Conservation (phyloP, 1,140 invertebrate species). For the Tyrophagus putrescentiae region DNA sequence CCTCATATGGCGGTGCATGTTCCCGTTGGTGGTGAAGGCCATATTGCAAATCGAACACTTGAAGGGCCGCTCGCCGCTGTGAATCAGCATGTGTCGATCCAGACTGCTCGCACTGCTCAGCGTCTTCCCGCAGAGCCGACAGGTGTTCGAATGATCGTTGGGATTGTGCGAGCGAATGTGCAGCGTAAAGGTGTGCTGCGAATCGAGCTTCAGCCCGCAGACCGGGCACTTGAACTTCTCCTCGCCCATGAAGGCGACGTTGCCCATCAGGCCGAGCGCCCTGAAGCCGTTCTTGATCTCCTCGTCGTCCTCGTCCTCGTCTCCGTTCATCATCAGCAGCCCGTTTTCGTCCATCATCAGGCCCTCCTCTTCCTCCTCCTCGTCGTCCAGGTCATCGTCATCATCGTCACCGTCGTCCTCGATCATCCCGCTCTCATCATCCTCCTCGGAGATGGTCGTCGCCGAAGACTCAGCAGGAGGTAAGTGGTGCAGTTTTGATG, state of each 20-base stretch:
- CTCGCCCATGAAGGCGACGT: conserved; percentile 15
- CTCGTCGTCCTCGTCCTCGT: not conserved
- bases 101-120: conserved; percentile 59
- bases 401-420: not conserved
- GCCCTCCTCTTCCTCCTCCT: not conserved
- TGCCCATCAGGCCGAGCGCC: conserved; percentile 14
- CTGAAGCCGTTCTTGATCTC: not conserved
- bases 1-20: conserved; percentile 68
- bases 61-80: conserved; percentile 57
- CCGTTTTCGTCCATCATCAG: not conserved
- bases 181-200: conserved; percentile 48
- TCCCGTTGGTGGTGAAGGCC: conserved; percentile 72
- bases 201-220: conserved; percentile 43
- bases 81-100: conserved; percentile 56
- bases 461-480: conserved; percentile 2
- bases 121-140: conserved; percentile 39
- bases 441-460: not conserved
- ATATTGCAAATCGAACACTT: conserved; percentile 59
- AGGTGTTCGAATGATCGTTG: conserved; percentile 35
- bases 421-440: not conserved
- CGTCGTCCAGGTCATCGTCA: conserved; percentile 4
- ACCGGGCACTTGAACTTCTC: conserved; percentile 40
- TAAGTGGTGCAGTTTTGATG: too few relatives aligned
- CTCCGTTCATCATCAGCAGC: not conserved
- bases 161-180: conserved; percentile 51